Base-by-base conservation (phyloP, 2,888 invertebrate genomes). In the Heteromurus nitidus region DNA sequence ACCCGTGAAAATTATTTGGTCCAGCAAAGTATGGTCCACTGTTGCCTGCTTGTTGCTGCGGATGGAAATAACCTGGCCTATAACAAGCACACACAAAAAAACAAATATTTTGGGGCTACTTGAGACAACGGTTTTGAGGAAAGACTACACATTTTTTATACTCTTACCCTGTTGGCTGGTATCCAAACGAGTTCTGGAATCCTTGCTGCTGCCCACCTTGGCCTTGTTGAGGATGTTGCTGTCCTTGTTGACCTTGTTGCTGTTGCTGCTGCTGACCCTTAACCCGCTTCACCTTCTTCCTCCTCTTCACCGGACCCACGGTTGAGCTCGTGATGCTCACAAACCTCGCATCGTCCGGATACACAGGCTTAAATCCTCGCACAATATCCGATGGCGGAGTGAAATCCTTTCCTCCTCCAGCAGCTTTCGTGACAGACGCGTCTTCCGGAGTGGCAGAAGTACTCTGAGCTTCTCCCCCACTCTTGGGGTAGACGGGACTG, bases 301-400 rank as follows among this genome's bases (percentile, higher is more conserved):
- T 75, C 50, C 69, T 62, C 18, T 74, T 81, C 7, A 50, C 70
- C 22, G 82, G 75, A 26, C 50, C 64, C 11, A 69, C 69, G 11
- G 82, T 69, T 53, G 80, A 60, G 44, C 86, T 86, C 0, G 86
- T 87, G 50, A 87, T 82, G n/a, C 84, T 83, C 13, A 87, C 85
- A 65, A 84, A 87, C 62, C 85, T 85, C 13, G 86, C 85, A 69
- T 86, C 86, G 58, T 84, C 85, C 47, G 84, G 79, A 22, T 84
- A 86, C 2, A 86, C 85, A 11, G 86, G 86, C 30, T 83, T 84
- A 36, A 86, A 86, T 11, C 86, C 86, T 47, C 85, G 81, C n/a
- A 86, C 80, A 20, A 86, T 77, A n/a, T 85, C 85, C 11, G 81
- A 75, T 16, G 86, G 84, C 9, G 82, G 75, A 11, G 82, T 80